Percentiles rank a stretch among this genome's conserved stretches.
Evolutionary conservation across 2,797 vertebrate species (phyloP).

Genomic region (Hypotaenidia philippensis): DNA sequence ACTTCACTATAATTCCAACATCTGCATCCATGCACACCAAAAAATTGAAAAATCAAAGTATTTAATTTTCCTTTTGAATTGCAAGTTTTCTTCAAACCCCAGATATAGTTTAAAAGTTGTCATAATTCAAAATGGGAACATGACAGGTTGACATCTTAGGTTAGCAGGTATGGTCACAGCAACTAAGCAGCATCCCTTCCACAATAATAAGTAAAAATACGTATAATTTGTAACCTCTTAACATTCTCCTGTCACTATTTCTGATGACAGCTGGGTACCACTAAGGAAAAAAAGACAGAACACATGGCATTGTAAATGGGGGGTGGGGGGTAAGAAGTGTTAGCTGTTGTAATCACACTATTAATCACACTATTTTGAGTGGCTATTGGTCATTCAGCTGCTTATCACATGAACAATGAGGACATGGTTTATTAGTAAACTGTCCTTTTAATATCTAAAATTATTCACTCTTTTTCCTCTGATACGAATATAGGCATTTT

Average conservation of each 20-base stretch:
- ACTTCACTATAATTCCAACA: neutral
- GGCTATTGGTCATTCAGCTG: slow-evolving; percentile 24
- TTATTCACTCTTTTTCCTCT: neutral
- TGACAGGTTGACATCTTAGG: neutral
- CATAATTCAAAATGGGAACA: neutral
- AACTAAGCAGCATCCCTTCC: neutral
- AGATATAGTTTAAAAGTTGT: neutral
- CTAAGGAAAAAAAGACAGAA: slow-evolving; percentile 23
- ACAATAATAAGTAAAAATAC: neutral
- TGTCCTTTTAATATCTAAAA: neutral
- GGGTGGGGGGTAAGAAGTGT: neutral
- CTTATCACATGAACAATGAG: slow-evolving; percentile 16
- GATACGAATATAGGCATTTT: neutral
- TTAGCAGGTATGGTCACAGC: neutral
- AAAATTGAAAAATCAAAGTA: neutral
- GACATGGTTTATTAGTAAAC: neutral
- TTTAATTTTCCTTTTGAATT: neutral
- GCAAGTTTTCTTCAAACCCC: neutral
- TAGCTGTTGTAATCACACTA: slow-evolving; percentile 58
- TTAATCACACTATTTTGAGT: slow-evolving; percentile 48
- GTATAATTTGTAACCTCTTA: slow-evolving; percentile 11
- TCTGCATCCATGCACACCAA: neutral
- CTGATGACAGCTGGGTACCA: slow-evolving; percentile 11
- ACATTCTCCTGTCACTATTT: neutral
- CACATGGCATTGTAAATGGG: slow-evolving; percentile 30